Percentiles rank a stretch among this genome's conserved stretches.
Conservation (phyloP, 2,888 invertebrate species). For the Cataglyphis albicans region DNA sequence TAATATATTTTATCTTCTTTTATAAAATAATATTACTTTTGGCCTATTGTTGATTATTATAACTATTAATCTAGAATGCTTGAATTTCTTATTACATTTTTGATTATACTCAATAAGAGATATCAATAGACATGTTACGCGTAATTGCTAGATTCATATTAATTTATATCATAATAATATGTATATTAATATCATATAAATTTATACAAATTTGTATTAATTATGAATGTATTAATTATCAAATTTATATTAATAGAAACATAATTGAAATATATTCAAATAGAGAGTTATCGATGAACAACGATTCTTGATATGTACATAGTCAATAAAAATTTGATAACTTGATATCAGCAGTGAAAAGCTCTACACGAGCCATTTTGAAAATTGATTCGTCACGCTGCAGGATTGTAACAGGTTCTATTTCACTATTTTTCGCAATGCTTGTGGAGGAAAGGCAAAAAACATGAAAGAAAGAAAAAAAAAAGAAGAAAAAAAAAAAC, state of each 20-base stretch:
- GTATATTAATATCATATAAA: background rate
- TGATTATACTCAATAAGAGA: background rate
- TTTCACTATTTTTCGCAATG: constrained; percentile 19
- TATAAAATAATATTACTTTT: background rate
- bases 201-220: background rate
- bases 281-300: background rate
- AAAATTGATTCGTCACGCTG: background rate
- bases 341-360: background rate
- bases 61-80: background rate
- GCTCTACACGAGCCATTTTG: background rate
- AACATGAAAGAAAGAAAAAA: background rate
- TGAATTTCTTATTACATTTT: background rate
- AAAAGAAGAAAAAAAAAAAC: background rate
- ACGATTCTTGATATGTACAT: background rate
- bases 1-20: no score
- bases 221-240: no score
- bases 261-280: background rate
- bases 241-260: background rate
- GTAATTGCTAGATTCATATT: background rate
- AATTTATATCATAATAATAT: background rate
- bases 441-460: background rate
- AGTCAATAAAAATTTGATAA: background rate
- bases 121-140: background rate
- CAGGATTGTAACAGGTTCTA: background rate
- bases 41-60: background rate